Evolutionary conservation across 2,113 vertebrate genomes (phyloP), one percentile per base, ranked within the genome.

Genomic region (Atherinomorus stipes): DNA sequence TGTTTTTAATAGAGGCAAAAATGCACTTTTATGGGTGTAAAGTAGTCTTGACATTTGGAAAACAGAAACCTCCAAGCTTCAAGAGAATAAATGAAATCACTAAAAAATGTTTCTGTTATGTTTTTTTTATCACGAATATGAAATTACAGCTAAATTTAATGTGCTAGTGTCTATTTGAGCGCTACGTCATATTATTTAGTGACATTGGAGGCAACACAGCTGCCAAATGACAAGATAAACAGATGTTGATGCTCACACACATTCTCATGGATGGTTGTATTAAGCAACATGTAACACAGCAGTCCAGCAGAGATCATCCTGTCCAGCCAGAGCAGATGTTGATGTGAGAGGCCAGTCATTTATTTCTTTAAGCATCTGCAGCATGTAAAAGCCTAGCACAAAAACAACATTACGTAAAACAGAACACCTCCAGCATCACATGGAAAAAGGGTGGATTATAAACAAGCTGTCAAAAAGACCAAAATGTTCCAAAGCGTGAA

Each of bases 201-300:
- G 64, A 26, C 63, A 76, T 58, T 57, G 18, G 22, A 64, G 47
- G 57, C 59, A 83, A 54, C 23, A 52, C 64, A 70, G 31, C 76
- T 67, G 53, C 65, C 67, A 80, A 63, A 80, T 80, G 78, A 85
- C 61, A 58, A 64, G 65, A 89, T 82, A 76, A 85, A 81, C 89
- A 90, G 84, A 83, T 87, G 82, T n/a, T 53, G 18, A 74, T 49
- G 37, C 63, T 54, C 76, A 63, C 28, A 71, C 23, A 70, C 72
- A 53, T 68, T 60, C 25, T 21, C 16, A 26, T 13, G n/a, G 40
- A 47, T 44, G 58, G 54, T 72, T 44, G 47, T 67, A 83, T 87
- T 81, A 81, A 54, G 77, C 67, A 91, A 90, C 68, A 64, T 67
- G 16, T 74, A 56, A 78, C 83, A 70, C 47, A 63, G 1, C n/a